Percentiles rank a stretch among this genome's conserved stretches.
phyloP scores from a whole-genome alignment of 1,140 invertebrate species.

The Dicyema japonicum region DNA sequence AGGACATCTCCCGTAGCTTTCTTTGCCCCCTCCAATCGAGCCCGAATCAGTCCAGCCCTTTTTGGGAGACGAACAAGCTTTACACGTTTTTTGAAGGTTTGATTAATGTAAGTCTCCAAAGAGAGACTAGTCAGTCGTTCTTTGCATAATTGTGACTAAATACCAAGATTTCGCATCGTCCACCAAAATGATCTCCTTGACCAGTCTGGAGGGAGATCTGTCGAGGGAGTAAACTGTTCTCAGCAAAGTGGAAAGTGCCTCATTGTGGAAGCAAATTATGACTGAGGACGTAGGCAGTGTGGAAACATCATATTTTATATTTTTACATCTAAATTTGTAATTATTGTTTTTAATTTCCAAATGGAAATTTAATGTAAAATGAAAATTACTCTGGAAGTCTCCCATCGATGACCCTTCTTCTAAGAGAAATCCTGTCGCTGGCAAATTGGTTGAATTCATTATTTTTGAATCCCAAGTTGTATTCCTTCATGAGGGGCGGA shows the following conservation, averaged over 20 bases:
- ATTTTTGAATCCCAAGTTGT: too few species aligned
- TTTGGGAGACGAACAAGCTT: constrained; percentile 1
- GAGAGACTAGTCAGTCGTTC: background rate
- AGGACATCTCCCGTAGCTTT: constrained; percentile 37
- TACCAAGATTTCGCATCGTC: too few species aligned
- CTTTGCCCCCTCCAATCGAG: constrained; percentile 40
- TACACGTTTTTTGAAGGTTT: background rate
- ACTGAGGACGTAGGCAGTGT: constrained; percentile 36
- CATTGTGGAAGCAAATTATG: constrained; percentile 52
- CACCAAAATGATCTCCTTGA: constrained; percentile 51
- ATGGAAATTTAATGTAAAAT: too few species aligned
- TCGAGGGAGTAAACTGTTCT: constrained; percentile 48
- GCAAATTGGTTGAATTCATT: constrained; percentile 1
- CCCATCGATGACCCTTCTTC: too few species aligned
- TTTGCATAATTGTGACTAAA: constrained; percentile 16
- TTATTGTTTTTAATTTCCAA: too few species aligned
- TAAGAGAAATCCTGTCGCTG: background rate
- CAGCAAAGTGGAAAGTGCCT: constrained; percentile 42
- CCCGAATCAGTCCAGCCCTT: constrained; percentile 43
- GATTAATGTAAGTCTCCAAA: constrained; percentile 1
- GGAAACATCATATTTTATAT: constrained; percentile 5
- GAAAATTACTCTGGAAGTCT: too few species aligned
- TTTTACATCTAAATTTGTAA: too few species aligned
- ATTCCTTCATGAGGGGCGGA: too few species aligned
- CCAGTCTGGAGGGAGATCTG: constrained; percentile 34